Conservation (phyloP, 1,140 invertebrate genomes). For the Vanessa atalanta region DNA sequence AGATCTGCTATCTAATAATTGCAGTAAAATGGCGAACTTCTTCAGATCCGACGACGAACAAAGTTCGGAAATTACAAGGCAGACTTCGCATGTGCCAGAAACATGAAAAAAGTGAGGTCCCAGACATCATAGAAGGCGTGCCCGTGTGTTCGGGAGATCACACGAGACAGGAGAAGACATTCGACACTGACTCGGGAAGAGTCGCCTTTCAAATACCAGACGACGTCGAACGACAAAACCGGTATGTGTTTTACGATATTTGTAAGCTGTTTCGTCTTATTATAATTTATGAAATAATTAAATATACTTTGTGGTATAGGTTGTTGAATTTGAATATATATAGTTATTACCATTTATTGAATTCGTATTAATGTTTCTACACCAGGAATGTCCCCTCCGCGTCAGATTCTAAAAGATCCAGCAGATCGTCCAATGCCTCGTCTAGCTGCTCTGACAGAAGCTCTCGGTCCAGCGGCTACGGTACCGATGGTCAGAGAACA, state of each 20-base stretch:
- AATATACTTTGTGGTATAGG: too few species aligned
- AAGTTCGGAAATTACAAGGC: conserved; percentile 66
- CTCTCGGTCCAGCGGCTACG: conserved; percentile 68
- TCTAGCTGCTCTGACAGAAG: conserved; percentile 70
- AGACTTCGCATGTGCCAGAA: conserved; percentile 67
- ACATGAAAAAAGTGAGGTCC: conserved; percentile 77
- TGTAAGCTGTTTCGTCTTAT: not conserved
- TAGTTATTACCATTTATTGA: not conserved
- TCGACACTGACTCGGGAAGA: conserved; percentile 49
- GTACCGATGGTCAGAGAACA: conserved; percentile 57
- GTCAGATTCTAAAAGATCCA: conserved; percentile 64
- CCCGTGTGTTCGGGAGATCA: conserved; percentile 74
- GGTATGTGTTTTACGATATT: conserved; percentile 45
- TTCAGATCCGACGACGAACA: conserved; percentile 73
- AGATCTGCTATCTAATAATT: conserved; percentile 24
- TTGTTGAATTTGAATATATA: too few species aligned
- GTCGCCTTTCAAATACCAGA: conserved; percentile 65
- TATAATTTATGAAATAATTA: too few species aligned
- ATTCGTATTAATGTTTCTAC: not conserved
- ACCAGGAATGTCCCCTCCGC: conserved; percentile 44
- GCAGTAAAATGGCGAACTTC: conserved; percentile 75
- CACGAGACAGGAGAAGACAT: conserved; percentile 42
- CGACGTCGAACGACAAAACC: conserved; percentile 57
- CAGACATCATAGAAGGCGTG: conserved; percentile 79
- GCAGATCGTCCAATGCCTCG: conserved; percentile 69